Base-by-base conservation (phyloP, 1,140 invertebrate species). In the Brachionus angularis region DNA sequence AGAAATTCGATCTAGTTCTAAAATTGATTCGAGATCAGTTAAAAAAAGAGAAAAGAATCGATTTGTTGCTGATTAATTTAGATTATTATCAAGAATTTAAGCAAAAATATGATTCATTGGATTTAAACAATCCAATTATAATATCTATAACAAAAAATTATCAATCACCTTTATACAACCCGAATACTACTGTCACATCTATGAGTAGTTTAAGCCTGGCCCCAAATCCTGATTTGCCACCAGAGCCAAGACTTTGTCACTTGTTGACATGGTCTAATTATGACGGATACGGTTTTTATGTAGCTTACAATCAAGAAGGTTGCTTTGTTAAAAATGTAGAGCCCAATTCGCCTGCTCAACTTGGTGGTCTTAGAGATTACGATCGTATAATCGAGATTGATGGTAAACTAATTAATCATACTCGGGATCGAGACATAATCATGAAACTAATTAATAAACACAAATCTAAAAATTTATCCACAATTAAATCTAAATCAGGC, bases 261-360 rank as follows among this genome's bases (percentile, higher is more conserved):
- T 49, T 67, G 42, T 31, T 67, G 5, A 50, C 47, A 0, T 67
- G 62, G 62, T 33, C 42, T 14, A 67, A 67, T 1, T 67, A 67
- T 33, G 62, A 67, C 31, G 62, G 62, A 39, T 67, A 67, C 31
- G 62, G 62, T 8, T 67, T 67, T 16, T 67, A 67, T 46, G 62
- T 67, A 2, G 62, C 42, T 29, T 67, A 67, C 42, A 50, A 27
- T 23, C 46, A 50, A 21, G 44, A 16, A 8, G 62, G 62, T 16
- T 67, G 62, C 31, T 47, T 16, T 36, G 62, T 67, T 7, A 46
- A 50, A 33, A 67, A 67, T 23, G 62, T 67, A 16, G 62, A 67
- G 62, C 62, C 62, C 0, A 67, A 49, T 27, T 47, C 42, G 7
- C 62, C 62, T 0, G 62, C 62, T 33, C 44, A 67, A 10, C 18